A percentile compares a stretch with the other conserved stretches of the same genome.
Evolutionary conservation across 2,113 vertebrate genomes (phyloP).

Genomic region (Oceanodroma tethys): DNA sequence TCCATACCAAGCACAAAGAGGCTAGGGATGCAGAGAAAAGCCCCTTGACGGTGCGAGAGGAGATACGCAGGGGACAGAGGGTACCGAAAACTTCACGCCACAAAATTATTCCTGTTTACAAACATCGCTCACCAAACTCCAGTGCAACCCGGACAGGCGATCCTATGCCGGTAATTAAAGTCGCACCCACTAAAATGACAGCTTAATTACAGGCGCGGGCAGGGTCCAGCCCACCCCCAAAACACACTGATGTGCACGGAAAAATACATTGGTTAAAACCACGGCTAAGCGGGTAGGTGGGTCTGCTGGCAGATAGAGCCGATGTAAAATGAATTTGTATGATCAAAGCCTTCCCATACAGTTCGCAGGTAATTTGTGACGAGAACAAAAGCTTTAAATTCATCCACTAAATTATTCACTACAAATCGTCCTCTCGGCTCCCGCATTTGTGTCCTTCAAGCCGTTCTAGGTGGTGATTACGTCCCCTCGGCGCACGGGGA

Average conservation of each 20-base stretch:
- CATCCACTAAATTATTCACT: constrained; percentile 62
- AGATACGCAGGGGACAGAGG: not conserved
- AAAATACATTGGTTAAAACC: not conserved
- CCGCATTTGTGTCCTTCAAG: constrained; percentile 37
- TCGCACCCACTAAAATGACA: not conserved
- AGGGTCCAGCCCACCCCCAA: not conserved
- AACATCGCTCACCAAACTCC: not conserved
- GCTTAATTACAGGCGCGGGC: not conserved
- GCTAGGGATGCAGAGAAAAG: not conserved
- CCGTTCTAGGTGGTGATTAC: not conserved
- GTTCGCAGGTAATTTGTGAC: constrained; percentile 47
- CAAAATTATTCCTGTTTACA: not conserved
- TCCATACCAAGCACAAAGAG: not conserved
- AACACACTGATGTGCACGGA: fast-evolving
- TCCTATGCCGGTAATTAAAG: not conserved
- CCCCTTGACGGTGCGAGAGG: fast-evolving
- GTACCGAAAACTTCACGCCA: not conserved
- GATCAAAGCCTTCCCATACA: constrained; percentile 49
- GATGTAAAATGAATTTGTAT: constrained; percentile 14
- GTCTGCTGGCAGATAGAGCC: not conserved
- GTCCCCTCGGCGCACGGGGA: not conserved
- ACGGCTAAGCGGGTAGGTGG: not conserved
- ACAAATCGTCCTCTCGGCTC: constrained; percentile 30
- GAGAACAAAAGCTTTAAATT: constrained; percentile 68
- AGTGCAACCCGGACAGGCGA: not conserved